Evolutionary conservation across 2,113 vertebrate species (phyloP).

Genomic region (Neodontobutis hainanensis): DNA sequence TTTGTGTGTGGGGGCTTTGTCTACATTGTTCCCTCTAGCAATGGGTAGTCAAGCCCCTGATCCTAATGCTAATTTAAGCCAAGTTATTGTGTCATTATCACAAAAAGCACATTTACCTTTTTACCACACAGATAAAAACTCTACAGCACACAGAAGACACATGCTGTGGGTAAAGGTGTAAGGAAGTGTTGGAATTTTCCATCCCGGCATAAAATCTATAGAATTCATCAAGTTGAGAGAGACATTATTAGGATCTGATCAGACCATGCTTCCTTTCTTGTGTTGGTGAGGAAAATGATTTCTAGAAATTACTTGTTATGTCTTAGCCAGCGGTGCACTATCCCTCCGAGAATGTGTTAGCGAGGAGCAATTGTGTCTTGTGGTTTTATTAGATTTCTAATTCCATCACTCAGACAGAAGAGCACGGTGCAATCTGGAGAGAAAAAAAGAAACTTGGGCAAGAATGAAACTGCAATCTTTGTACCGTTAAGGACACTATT

Average conservation of each 20-base stretch:
- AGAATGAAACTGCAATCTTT: constrained; percentile 33
- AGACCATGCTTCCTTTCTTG: constrained; percentile 8
- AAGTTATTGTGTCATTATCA: too few relatives aligned
- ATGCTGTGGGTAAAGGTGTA: neutral
- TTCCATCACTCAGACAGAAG: constrained; percentile 39
- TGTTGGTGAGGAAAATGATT: constrained; percentile 33
- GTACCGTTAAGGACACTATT: constrained; percentile 31
- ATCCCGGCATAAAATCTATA: constrained; percentile 4
- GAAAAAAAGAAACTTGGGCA: constrained; percentile 15
- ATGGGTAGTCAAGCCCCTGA: too few relatives aligned
- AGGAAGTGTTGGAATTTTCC: constrained; percentile 4
- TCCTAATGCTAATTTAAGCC: too few relatives aligned
- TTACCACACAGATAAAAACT: neutral
- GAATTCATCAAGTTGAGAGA: neutral
- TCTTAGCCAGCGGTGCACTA: constrained; percentile 40
- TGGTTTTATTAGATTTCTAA: constrained; percentile 58
- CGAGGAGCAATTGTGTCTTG: constrained; percentile 42
- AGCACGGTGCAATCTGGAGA: constrained; percentile 36
- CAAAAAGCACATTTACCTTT: neutral
- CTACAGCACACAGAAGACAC: neutral
- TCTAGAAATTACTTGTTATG: constrained; percentile 38
- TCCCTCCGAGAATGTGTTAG: constrained; percentile 36
- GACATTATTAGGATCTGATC: neutral
- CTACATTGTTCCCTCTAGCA: too few relatives aligned
- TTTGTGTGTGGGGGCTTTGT: too few relatives aligned